Evolutionary conservation across 30 jellyfish, hydroid and myxozoan species (phyloP).

Genomic region (Aurelia aurita): DNA sequence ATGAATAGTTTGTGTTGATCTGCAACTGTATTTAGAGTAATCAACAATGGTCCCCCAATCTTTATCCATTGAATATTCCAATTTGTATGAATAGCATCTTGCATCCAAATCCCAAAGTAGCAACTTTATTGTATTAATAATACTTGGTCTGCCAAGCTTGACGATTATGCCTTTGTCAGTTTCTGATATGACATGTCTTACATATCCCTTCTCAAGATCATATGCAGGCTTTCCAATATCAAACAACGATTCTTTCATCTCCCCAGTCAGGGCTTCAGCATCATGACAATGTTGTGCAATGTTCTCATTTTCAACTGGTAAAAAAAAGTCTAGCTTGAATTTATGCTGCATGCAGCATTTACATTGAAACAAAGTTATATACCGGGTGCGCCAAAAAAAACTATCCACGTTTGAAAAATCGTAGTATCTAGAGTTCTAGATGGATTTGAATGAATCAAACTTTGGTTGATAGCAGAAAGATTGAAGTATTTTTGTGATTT

Average conservation of each 20-base stretch:
- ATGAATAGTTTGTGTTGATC: constrained; percentile 80
- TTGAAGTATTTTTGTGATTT: too few species aligned
- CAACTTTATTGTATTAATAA: constrained; percentile 78
- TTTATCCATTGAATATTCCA: constrained; percentile 82
- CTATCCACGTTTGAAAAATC: too few species aligned
- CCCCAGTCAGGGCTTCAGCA: constrained; percentile 88
- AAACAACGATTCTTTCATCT: constrained; percentile 79
- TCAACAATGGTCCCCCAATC: constrained; percentile 83
- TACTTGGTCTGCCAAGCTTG: constrained; percentile 90
- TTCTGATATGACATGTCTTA: constrained; percentile 76
- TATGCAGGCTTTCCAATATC: constrained; percentile 69
- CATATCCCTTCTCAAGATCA: constrained; percentile 89
- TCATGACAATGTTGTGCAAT: constrained; percentile 88
- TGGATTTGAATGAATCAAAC: too few species aligned
- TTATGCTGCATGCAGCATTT: background rate
- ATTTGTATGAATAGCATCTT: constrained; percentile 79
- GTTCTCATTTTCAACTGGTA: constrained; percentile 76
- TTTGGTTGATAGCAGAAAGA: too few species aligned
- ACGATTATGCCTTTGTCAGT: constrained; percentile 72
- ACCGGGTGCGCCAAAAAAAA: too few species aligned
- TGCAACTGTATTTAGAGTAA: constrained; percentile 72
- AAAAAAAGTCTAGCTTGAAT: background rate
- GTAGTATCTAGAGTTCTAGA: too few species aligned
- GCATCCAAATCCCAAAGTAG: constrained; percentile 89
- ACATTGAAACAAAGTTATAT: background rate